These are phyloP conservation scores for sheep (Ovis aries) DNA, from an alignment of 2,113 vertebrate species.

Conservation along the genomic window ARS-UI_Ramb_v3.0 NC_056080.1:1042501-1043000, in stretches of 20 bases:
- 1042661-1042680: neutral
- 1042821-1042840: neutral
- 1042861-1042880: neutral
- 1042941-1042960: neutral
- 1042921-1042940: neutral
- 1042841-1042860: neutral
- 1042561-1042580: neutral
- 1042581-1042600: rapidly evolving
- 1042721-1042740: neutral
- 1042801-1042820: neutral
- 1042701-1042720: neutral
- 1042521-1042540: rapidly evolving
- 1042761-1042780: rapidly evolving
- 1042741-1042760: neutral
- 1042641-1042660: neutral
- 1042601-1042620: neutral
- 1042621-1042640: neutral
- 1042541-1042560: neutral
- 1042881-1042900: neutral
- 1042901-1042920: neutral
- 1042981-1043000: neutral
- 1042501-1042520: neutral
- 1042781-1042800: neutral
- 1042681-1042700: neutral
- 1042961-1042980: neutral